Evolutionary conservation across 2,888 invertebrate species (phyloP).

Genomic region (Celastrina argiolus): DNA sequence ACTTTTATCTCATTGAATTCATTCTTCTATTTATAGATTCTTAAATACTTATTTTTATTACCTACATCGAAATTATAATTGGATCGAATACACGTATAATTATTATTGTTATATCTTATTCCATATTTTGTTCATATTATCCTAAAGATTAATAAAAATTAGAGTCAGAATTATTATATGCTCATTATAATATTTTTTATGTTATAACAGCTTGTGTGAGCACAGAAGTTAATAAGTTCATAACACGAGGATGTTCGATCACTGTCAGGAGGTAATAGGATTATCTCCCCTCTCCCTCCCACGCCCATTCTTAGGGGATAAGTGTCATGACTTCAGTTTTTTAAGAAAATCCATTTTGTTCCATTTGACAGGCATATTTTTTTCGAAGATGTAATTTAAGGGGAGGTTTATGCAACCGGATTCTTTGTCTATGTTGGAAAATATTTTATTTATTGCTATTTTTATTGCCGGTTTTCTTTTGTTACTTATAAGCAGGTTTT

Average conservation of each 20-base stretch:
- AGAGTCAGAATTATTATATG: neutral
- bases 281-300: slow-evolving; percentile 42
- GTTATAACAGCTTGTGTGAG: slow-evolving; percentile 3
- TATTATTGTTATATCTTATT: neutral
- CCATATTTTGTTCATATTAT: neutral
- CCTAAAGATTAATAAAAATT: neutral
- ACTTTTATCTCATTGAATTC: neutral
- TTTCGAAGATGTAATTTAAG: neutral
- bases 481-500: too few relatives aligned
- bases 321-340: slow-evolving; percentile 40
- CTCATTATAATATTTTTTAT: slow-evolving; percentile 1
- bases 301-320: slow-evolving; percentile 29
- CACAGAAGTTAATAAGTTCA: slow-evolving; percentile 19
- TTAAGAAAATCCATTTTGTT: slow-evolving; percentile 33
- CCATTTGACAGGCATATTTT: slow-evolving; percentile 11
- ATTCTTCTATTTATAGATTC: neutral
- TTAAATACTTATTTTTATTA: neutral
- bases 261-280: slow-evolving; percentile 55
- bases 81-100: too few relatives aligned
- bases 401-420: neutral
- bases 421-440: neutral
- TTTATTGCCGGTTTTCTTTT: neutral
- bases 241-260: slow-evolving; percentile 42
- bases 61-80: neutral
- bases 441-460: neutral